phyloP scores from a whole-genome alignment of 2,797 vertebrate species.

The Karalla daura region DNA sequence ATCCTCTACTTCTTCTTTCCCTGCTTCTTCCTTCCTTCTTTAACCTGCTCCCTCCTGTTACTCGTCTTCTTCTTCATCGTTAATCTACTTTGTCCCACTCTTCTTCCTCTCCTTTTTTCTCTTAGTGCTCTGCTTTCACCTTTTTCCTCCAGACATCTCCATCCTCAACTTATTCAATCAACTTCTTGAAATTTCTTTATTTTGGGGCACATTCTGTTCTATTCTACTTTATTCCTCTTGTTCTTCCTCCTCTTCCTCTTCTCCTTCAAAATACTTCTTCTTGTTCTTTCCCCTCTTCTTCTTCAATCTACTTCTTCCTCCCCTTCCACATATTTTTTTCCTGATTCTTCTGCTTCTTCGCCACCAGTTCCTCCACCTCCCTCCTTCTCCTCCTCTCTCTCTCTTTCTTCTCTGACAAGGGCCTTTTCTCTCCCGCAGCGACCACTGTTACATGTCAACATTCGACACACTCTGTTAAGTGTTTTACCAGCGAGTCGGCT shows the following conservation, averaged over 20 bases:
- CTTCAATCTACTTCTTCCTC: background rate
- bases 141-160: constrained; percentile 54
- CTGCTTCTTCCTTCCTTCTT: constrained; percentile 58
- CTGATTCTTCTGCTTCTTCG: constrained; percentile 14
- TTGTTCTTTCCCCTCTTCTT: background rate
- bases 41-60: constrained; percentile 30
- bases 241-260: constrained; percentile 41
- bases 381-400: constrained; percentile 43
- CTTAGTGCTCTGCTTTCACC: constrained; percentile 44
- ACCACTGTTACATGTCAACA: constrained; percentile 40
- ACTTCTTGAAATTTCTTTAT: too few species aligned
- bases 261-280: constrained; percentile 55
- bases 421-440: constrained; percentile 25
- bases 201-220: too few species aligned
- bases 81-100: too few species aligned
- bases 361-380: too few species aligned
- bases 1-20: constrained; percentile 19
- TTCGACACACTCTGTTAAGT: constrained; percentile 45
- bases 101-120: constrained; percentile 2
- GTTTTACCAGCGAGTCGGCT: constrained; percentile 53
- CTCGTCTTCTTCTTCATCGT: background rate
- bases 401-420: constrained; percentile 61
- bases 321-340: too few species aligned
- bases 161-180: background rate
- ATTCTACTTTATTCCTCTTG: background rate